Evolutionary conservation across 2,888 invertebrate species (phyloP).

Genomic region (Lithophane leautieri): DNA sequence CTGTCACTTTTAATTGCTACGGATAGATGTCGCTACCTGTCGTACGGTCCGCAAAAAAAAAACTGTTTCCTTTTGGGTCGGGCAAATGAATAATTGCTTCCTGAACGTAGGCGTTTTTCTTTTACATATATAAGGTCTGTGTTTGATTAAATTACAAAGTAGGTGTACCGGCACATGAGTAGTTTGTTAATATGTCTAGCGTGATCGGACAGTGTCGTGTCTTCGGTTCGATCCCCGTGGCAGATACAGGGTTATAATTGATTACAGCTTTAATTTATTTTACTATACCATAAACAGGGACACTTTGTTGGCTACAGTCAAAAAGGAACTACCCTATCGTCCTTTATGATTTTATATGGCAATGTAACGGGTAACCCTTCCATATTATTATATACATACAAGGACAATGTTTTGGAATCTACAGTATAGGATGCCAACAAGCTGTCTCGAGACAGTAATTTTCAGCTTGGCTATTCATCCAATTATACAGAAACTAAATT

Average conservation of each 20-base stretch:
- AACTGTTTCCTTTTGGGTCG: background rate
- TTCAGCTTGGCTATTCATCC: too few relatives aligned
- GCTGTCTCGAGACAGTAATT: too few relatives aligned
- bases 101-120: background rate
- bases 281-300: too few relatives aligned
- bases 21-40: constrained; percentile 55
- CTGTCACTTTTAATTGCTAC: constrained; percentile 59
- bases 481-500: too few relatives aligned
- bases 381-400: too few relatives aligned
- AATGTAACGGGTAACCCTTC: too few relatives aligned
- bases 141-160: background rate
- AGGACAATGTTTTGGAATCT: too few relatives aligned
- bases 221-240: background rate
- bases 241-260: background rate
- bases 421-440: too few relatives aligned
- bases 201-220: background rate
- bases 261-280: too few relatives aligned
- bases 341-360: too few relatives aligned
- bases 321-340: too few relatives aligned
- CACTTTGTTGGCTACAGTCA: too few relatives aligned
- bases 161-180: background rate
- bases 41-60: constrained; percentile 36
- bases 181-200: background rate
- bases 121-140: background rate
- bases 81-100: background rate